Evolutionary conservation across 2,888 invertebrate species (phyloP).

Genomic region (Danaus chrysippus): DNA sequence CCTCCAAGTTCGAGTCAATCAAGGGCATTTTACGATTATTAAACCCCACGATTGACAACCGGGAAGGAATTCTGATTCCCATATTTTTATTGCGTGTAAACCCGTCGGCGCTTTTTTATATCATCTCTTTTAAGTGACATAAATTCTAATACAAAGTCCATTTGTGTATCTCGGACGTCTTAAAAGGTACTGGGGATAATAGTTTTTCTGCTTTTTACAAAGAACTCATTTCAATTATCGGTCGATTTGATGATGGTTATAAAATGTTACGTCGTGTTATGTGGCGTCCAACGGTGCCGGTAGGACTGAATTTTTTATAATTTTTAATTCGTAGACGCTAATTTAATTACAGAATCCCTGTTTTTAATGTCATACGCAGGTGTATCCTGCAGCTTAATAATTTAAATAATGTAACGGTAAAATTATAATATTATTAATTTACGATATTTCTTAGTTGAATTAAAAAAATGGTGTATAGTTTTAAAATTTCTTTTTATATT

Average conservation of each 20-base stretch:
- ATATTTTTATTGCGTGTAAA: constrained; percentile 79
- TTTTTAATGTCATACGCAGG: constrained; percentile 54
- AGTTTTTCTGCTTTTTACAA: constrained; percentile 78
- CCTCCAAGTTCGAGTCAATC: constrained; percentile 52
- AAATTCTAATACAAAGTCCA: constrained; percentile 79
- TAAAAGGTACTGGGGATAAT: constrained; percentile 77
- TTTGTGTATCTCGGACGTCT: constrained; percentile 78
- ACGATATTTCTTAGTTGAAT: neutral
- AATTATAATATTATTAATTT: constrained; percentile 30
- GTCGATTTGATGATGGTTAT: constrained; percentile 75
- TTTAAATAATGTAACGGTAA: constrained; percentile 59
- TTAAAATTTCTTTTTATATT: constrained; percentile 10
- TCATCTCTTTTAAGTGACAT: constrained; percentile 77
- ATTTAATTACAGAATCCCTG: constrained; percentile 72
- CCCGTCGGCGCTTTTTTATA: constrained; percentile 76
- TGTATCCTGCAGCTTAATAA: constrained; percentile 65
- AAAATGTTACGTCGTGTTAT: constrained; percentile 67
- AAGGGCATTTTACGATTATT: constrained; percentile 77
- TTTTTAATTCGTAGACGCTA: constrained; percentile 71
- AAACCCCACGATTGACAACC: constrained; percentile 75
- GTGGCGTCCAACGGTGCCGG: constrained; percentile 71
- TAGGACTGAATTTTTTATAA: constrained; percentile 57
- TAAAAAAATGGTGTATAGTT: neutral
- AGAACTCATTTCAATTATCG: constrained; percentile 79
- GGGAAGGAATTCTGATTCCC: constrained; percentile 72